Base-by-base conservation (phyloP, 2,113 vertebrate species). In the Pyrgilauda ruficollis region DNA sequence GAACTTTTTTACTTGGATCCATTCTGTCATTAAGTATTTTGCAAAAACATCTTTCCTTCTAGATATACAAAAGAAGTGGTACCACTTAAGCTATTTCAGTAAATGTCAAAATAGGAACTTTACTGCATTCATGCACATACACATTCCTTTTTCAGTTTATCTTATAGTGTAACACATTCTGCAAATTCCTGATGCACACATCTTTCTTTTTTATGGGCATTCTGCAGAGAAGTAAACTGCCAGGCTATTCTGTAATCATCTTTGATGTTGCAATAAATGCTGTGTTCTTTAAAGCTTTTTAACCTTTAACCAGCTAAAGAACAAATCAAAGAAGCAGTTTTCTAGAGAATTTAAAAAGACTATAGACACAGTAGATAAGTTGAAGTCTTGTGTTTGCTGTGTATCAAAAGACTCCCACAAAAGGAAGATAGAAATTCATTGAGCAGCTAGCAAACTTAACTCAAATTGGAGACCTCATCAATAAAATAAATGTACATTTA, bases 121-220 rank as follows among this genome's bases (percentile, higher is more conserved):
- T 56, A 79, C 77, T 86, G 67, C 84, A 52, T 93, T 89, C 61
- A 66, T 91, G 53, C 18, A 59, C 61, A 92, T 67, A 52, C 33
- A 27, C 87, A 88, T 97, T 97, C 94, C 93, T 94, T 96, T 93
- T 95, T 84, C 80, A 93, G 88, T 96, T 96, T 97, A 96, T 97
- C 96, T 96, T 84, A 27, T 24, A 94, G 46, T 39, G 59, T 62
- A 92, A 90, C 6, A 55, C 90, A 89, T 97, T 96, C 96, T 97
- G 50, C 56, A 88, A 39, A 96, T 97, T 97, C 96, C 81, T 90
- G 30, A 81, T 92, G 55, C 8, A 67, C 44, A 62, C 89, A 90
- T 95, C 94, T 96, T 96, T 95, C 90, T 93, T 97, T 96, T 97
- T 97, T 97, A 97, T 97, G 96, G 94, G 53, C 78, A 90, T 97